Evolutionary conservation across 2,113 vertebrate species (phyloP).

Genomic region (Fulica atra): DNA sequence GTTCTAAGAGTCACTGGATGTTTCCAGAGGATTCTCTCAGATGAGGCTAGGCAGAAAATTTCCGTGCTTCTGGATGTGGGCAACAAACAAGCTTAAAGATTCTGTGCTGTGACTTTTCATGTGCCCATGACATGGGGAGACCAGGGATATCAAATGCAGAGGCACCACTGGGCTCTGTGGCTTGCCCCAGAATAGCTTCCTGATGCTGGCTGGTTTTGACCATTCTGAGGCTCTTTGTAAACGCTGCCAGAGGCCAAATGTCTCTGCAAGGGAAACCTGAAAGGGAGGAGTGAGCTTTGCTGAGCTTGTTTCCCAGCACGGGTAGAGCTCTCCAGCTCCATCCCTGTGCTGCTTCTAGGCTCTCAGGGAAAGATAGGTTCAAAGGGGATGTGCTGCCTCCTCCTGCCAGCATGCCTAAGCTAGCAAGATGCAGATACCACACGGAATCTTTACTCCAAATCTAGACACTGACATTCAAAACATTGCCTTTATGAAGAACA

Average conservation of each 20-base stretch:
- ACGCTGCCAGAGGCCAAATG: not conserved
- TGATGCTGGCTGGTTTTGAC: not conserved
- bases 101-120: not conserved
- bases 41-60: not conserved
- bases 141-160: not conserved
- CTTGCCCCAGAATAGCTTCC: not conserved
- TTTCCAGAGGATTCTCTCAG: not conserved
- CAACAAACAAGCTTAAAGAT: not conserved
- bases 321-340: not conserved
- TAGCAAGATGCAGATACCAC: not conserved
- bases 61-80: not conserved
- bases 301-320: not conserved
- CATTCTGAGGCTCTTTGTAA: not conserved
- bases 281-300: not conserved
- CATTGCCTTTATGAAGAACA: not conserved
- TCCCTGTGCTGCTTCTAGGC: not conserved
- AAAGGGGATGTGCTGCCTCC: not conserved
- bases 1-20: not conserved
- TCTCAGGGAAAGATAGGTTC: not conserved
- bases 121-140: not conserved
- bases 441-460: not conserved
- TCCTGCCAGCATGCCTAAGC: not conserved
- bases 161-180: not conserved
- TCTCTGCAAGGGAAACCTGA: not conserved
- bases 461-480: not conserved